phyloP scores from a whole-genome alignment of 1,140 invertebrate species.

The Drosophila guanche region DNA sequence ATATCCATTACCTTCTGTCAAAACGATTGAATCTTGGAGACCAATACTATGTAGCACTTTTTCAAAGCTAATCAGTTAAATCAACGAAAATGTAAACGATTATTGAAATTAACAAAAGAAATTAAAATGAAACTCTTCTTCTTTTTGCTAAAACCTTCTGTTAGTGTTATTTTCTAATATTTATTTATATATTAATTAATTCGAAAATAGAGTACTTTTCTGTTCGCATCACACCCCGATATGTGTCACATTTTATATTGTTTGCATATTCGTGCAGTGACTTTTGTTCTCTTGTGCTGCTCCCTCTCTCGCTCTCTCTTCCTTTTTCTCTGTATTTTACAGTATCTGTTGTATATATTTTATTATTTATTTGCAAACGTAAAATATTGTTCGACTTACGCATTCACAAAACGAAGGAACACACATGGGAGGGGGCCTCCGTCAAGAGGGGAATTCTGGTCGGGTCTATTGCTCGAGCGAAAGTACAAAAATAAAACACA shows the following conservation, averaged over 20 bases:
- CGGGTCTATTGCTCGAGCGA: neutral
- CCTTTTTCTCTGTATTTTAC: constrained; percentile 1
- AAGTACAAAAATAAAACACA: constrained; percentile 33
- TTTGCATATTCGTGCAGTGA: constrained; percentile 30
- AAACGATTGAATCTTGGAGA: too few relatives aligned
- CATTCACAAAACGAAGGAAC: constrained; percentile 23
- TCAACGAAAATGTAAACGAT: too few relatives aligned
- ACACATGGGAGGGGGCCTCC: neutral
- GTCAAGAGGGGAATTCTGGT: neutral
- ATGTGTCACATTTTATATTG: constrained; percentile 3
- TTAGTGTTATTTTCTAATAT: too few relatives aligned
- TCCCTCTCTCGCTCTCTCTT: too few relatives aligned
- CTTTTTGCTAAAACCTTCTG: too few relatives aligned
- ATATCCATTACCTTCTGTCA: too few relatives aligned
- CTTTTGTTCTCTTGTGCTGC: constrained; percentile 6
- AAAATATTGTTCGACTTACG: constrained; percentile 49
- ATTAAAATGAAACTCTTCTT: too few relatives aligned
- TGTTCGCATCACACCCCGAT: neutral
- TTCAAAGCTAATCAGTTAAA: too few relatives aligned
- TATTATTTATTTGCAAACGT: constrained; percentile 50
- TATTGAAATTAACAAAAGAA: too few relatives aligned
- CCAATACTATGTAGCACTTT: too few relatives aligned
- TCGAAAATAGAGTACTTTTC: neutral
- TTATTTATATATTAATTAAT: too few relatives aligned
- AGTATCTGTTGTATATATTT: constrained; percentile 25